Base-by-base conservation (phyloP, 2,113 vertebrate species). In the Apteryx owenii region DNA sequence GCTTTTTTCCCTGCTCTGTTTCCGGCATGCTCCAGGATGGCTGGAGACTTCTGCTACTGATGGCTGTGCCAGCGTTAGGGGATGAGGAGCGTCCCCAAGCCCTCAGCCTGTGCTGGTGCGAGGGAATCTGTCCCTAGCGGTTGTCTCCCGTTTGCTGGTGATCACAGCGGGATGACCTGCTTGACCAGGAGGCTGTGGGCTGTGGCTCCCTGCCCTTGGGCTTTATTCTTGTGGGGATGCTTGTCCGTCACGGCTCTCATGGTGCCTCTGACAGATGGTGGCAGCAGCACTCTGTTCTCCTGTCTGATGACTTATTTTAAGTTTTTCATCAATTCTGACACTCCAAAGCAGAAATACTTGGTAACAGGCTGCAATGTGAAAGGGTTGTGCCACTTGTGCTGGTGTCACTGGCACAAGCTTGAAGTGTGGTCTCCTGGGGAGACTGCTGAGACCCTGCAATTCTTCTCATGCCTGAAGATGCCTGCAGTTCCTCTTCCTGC, bases 331-430 rank as follows among this genome's bases (percentile, higher is more conserved):
- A 28, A 13, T 46, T 51, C 8, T 51, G 53, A 31, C 0, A 1
- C 38, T 61, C 46, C n/a, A n/a, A 85, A 54, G 56, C 58, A n/a
- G 58, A 66, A 77, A 40, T 38, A 12, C 38, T 56, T 68, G 31
- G 58, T 38, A 56, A 21, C 12, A 61, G 84, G n/a, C 36, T 77
- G 5, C 10, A 28, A 21, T 0, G 9, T 54, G 36, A 28, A 77
- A 56, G 40, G 23, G 23, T 46, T 0, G 1, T 15, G 19, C 0
- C 0, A 61, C 4, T 3, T 46, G 29, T 69, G 61, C 68, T 31
- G 5, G 10, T 26, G 65, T 62, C 28, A 15, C 19, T 61, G 50
- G 33, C 53, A 33, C 31, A 46, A 58, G 40, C 58, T 68, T 46
- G 20, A 46, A 46, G 53, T 12, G 40, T 72, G 26, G 14, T 46